Evolutionary conservation across 2,888 invertebrate genomes (phyloP), one percentile per base, ranked within the genome.

Genomic region (Chrysotoxum bicinctum): DNA sequence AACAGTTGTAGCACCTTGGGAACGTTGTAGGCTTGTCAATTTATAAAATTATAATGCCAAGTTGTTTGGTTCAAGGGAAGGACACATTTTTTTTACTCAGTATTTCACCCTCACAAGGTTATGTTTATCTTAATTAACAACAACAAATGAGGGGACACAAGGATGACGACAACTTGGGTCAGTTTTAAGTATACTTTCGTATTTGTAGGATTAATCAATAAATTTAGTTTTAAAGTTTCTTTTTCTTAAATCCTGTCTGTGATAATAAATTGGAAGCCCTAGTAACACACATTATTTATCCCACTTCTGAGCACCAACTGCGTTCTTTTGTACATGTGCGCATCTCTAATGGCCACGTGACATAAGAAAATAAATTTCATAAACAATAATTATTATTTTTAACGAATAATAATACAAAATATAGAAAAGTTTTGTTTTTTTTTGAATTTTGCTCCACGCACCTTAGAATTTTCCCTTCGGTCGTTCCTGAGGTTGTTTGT

Each of bases 121-220:
- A 70, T 68, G 73, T 77, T 72, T 60, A 58, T 72, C 69, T 58
- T 77, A 58, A 60, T 77, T 82, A 50, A 10, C 12, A 60, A 50
- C 66, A 74, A 74, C n/a, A 16, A 62, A 16, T 3, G 19, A 6
- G n/a, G 30, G 16, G n/a, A 45, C 30, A 68, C 30, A 78, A 48
- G 58, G 73, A 83, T 78, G 66, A 73, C 68, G 50, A 37, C 58
- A 40, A 16, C n/a, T 60, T 40, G 19, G 21, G 35, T 40, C 40
- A 60, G 37, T 58, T 56, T 14, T 14, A 35, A 56, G 19, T 16
- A 54, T 54, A 19, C 10, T 30, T 32, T 32, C 16, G 16, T 16
- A n/a, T 10, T 60, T 6, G 37, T 52, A 70, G 83, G 80, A 84
- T 68, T 80, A 84, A 84, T 84, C 84, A 76, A 84, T 84, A 50